Base-by-base conservation (phyloP, 1,140 invertebrate genomes). In the Spodoptera litura region DNA sequence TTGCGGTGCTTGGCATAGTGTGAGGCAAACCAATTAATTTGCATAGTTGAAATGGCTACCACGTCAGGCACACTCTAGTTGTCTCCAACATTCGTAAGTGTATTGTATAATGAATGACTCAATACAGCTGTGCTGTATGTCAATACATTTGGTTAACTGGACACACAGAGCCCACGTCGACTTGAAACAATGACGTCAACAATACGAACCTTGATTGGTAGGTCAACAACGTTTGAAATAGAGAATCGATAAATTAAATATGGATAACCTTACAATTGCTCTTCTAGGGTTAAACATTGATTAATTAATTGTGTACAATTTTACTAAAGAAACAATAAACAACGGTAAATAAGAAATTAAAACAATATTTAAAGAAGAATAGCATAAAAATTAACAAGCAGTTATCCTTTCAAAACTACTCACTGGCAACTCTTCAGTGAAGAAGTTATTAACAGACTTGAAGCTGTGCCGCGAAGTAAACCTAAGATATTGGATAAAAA, bases 11-110 rank as follows among this genome's bases (percentile, higher is more conserved):
- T 75, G 35, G 80, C 53, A 55, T 71, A 79, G 76, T 79, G 78
- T 61, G 81, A 74, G 83, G 79, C 58, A 78, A 13, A 62, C 79
- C 78, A 81, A 84, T 86, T 84, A 86, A 86, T 86, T 86, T 86
- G 81, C 80, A 86, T 80, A 83, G 78, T 81, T 86, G 83, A 84
- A 83, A 77, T 77, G 66, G 78, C 58, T 59, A 58, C 49, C 78
- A 52, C 76, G 81, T 84, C 83, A 82, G 53, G 35, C 61, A 44
- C 83, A 84, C 76, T 38, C 31, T 56, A 64, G 81, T 78, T 80
- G 78, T 84, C 77, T 79, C 72, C 27, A 56, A 62, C 59, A 56
- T 66, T 68, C 73, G 73, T 52, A 76, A 74, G 71, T 74, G 55
- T 44, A 74, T 74, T 74, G 71, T 74, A 51, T 51, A 61, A 56